phyloP scores from a whole-genome alignment of 2,113 vertebrate species.

The Mirounga angustirostris region DNA sequence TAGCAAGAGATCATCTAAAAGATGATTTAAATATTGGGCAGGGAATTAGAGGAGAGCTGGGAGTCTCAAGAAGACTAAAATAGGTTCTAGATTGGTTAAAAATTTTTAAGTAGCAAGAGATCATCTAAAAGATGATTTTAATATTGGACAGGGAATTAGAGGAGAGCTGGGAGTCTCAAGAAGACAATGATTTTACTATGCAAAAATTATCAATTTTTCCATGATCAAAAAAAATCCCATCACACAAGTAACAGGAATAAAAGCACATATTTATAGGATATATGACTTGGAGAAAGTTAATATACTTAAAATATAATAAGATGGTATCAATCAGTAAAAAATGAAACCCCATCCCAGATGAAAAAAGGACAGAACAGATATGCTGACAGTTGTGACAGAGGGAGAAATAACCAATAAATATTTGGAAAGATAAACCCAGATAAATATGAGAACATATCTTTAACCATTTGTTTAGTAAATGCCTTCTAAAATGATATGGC shows the following conservation, averaged over 20 bases:
- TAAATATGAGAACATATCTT: neutral
- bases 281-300: neutral
- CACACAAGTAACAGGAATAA: neutral
- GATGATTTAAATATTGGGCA: neutral
- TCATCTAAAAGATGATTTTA: neutral
- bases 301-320: neutral
- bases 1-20: neutral
- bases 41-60: fast-evolving
- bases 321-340: neutral
- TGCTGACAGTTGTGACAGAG: neutral
- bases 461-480: neutral
- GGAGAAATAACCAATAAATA: neutral
- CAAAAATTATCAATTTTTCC: neutral
- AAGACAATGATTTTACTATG: neutral
- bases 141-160: neutral
- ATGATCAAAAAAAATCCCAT: neutral
- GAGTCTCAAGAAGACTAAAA: neutral
- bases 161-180: neutral
- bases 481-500: neutral
- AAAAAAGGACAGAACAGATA: neutral
- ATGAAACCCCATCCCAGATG: neutral
- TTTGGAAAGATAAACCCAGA: neutral
- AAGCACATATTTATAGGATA: neutral
- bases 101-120: neutral
- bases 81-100: neutral